A percentile compares a stretch with the other conserved stretches of the same genome.
Conservation (phyloP, 2,797 vertebrate genomes). For the Coregonus sp. region DNA sequence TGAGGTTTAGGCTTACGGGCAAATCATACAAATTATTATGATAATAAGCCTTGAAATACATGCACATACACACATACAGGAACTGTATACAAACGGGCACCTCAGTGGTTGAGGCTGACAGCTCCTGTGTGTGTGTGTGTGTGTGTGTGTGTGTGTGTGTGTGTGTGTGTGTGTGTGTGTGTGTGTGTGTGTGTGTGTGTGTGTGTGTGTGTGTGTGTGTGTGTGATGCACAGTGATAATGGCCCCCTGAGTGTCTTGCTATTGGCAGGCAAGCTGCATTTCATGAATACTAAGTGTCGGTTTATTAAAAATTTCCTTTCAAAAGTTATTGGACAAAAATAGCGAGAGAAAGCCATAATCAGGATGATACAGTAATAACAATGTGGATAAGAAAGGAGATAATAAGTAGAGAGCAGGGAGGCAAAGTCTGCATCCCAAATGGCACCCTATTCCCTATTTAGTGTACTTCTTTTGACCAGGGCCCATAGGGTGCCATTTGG, state of each 20-base stretch:
- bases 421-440: not conserved
- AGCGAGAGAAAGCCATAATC: constrained; percentile 35
- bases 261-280: constrained; percentile 67
- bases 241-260: constrained; percentile 63
- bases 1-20: constrained; percentile 62
- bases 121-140: constrained; percentile 43
- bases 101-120: constrained; percentile 43
- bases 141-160: constrained; percentile 35
- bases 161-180: constrained; percentile 30
- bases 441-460: not conserved
- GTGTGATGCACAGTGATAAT: constrained; percentile 56
- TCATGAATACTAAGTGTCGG: constrained; percentile 70
- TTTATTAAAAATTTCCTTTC: constrained; percentile 63
- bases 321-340: constrained; percentile 60
- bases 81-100: constrained; percentile 37
- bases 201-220: constrained; percentile 30
- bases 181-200: constrained; percentile 35
- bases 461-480: too few relatives aligned
- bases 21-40: constrained; percentile 53
- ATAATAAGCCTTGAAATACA: constrained; percentile 45
- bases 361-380: constrained; percentile 11
- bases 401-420: not conserved
- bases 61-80: constrained; percentile 17
- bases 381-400: constrained; percentile 7
- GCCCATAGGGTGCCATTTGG: too few relatives aligned